Percentiles rank a stretch among this genome's conserved stretches.
phyloP scores from a whole-genome alignment of 2,888 invertebrate genomes.

The Drepanosiphum platanoidis region DNA sequence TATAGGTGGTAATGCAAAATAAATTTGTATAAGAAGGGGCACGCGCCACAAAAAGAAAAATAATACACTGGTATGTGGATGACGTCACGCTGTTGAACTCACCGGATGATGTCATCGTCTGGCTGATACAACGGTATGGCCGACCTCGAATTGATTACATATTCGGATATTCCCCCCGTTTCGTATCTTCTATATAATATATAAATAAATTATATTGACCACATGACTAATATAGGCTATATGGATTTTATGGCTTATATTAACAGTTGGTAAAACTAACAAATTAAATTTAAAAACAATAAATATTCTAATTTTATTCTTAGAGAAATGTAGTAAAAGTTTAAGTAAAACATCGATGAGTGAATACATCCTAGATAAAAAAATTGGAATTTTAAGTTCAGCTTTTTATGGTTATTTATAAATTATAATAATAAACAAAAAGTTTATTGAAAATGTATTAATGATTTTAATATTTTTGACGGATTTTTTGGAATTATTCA shows the following conservation, averaged over 20 bases:
- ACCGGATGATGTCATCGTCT: constrained; percentile 61
- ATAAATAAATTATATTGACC: constrained; percentile 27
- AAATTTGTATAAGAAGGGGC: constrained; percentile 12
- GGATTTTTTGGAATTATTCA: not conserved
- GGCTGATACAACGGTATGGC: constrained; percentile 40
- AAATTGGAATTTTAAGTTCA: too few species aligned
- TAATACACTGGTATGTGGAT: constrained; percentile 56
- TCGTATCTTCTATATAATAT: not conserved
- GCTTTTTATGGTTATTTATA: too few species aligned
- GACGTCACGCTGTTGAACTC: constrained; percentile 55
- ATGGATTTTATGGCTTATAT: constrained; percentile 16
- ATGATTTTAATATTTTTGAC: not conserved
- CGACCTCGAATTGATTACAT: constrained; percentile 55
- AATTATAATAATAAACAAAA: not conserved
- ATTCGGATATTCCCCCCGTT: constrained; percentile 32
- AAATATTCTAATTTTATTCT: not conserved
- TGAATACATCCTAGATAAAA: too few species aligned
- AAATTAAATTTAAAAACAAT: not conserved
- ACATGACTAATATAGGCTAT: constrained; percentile 39
- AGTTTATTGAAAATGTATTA: not conserved
- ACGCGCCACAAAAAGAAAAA: constrained; percentile 25
- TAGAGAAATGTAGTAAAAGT: not conserved
- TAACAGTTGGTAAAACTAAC: not conserved
- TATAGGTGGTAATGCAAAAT: constrained; percentile 19
- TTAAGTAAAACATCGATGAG: not conserved